Evolutionary conservation across 1,140 invertebrate genomes (phyloP), one percentile per base, ranked within the genome.

Genomic region (Atta cephalotes): DNA sequence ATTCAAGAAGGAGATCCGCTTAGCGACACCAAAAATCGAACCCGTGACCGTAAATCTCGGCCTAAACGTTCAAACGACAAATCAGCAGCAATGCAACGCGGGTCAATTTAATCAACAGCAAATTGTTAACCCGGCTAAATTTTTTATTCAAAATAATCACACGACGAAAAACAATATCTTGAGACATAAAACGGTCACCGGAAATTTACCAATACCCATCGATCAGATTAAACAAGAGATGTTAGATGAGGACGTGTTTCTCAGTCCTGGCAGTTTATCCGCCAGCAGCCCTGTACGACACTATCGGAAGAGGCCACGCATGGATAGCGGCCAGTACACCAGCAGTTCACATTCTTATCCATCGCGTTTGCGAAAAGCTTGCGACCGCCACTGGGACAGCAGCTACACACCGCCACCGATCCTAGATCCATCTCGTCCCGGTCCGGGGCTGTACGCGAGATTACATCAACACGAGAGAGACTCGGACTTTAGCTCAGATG

Each of bases 331-430:
- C 94, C 97, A 90, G 93, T 96, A 89, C 92, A 95, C 81, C 94
- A 96, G 90, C 93, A 96, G 94, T 92, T 96, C 93, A 85, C 94
- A 89, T 92, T 90, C 96, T 92, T 89, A 95, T 95, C 96, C 97
- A 16, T 97, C 96, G 18, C 95, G 96, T 85, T 87, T 96, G 72
- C 95, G 96, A 63, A 95, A 95, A 58, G 95, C 96, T 6, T 96
- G 95, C 21, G 95, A 96, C 58, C 96, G 96, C 21, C 95, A 96
- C 14, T 96, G 95, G 89, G 95, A 96, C 39, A 96, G 96, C 10
- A 97, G 97, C 68, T 99, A 98, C 92, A 99, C 98, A 0, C 98
- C 99, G 2, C 97, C 98, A 49, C 99, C 99, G 0, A 98, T 99
- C 91, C 95, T 99, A 16, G 98, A 98, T 93, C 99, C 99, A 0